Conservation (phyloP, 2,888 invertebrate genomes). For the Philereme vetulata region DNA sequence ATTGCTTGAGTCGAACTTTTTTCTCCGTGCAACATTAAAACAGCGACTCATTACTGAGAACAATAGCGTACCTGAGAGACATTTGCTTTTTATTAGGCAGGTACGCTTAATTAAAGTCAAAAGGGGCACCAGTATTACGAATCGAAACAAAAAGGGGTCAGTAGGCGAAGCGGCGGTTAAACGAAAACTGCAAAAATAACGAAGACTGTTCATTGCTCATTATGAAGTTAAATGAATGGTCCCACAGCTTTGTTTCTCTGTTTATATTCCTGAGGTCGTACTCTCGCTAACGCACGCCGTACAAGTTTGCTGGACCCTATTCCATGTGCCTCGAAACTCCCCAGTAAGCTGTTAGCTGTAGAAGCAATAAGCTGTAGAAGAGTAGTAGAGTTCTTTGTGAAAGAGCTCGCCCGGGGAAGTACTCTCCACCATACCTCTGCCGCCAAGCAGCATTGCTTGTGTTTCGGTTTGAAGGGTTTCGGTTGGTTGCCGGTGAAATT, state of each 20-base stretch:
- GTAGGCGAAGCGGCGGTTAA: conserved; percentile 56
- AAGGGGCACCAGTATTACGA: conserved; percentile 68
- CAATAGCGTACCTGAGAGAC: conserved; percentile 68
- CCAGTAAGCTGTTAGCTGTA: conserved; percentile 36
- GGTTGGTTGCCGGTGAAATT: too few relatives aligned
- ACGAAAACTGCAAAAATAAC: conserved; percentile 70
- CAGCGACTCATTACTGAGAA: conserved; percentile 65
- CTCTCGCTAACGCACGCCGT: background rate
- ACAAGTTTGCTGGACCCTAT: conserved; percentile 5
- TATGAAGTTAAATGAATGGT: conserved; percentile 74
- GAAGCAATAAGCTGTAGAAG: too few relatives aligned
- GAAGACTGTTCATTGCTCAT: conserved; percentile 79
- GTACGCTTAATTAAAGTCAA: conserved; percentile 68
- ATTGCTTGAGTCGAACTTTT: conserved; percentile 25
- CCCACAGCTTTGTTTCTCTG: conserved; percentile 57
- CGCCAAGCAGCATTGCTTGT: too few relatives aligned
- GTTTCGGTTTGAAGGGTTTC: too few relatives aligned
- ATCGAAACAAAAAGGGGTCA: conserved; percentile 67
- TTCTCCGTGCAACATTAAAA: conserved; percentile 46
- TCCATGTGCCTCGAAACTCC: conserved; percentile 18
- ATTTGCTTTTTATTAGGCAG: conserved; percentile 62
- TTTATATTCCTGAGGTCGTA: conserved; percentile 49
- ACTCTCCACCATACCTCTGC: too few relatives aligned
- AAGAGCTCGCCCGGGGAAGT: too few relatives aligned
- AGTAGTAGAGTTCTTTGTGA: too few relatives aligned